Base-by-base conservation (phyloP, 1,140 invertebrate genomes). In the Oedothorax gibbosus region DNA sequence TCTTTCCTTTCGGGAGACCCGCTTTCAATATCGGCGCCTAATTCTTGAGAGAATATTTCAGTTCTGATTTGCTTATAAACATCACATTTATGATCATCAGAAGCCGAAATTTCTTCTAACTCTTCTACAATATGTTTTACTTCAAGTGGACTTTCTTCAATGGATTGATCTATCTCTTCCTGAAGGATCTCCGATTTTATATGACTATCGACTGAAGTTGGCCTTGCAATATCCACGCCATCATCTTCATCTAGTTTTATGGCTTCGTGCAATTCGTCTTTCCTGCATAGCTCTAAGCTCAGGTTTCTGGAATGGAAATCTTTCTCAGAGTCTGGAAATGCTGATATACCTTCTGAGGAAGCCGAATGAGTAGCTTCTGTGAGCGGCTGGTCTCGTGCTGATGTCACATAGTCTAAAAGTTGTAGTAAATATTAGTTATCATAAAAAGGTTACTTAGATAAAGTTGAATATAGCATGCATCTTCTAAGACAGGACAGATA, bases 11-110 rank as follows among this genome's bases (percentile, higher is more conserved):
- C 88, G 86, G 89, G 89, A 62, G 88, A 87, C 14, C 88, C 68
- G 49, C 88, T 86, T 87, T 90, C 89, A 84, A 90, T 90, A 86
- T 89, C 88, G 68, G 90, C 89, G 54, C 89, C 89, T 49, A 90
- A 69, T 87, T 90, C 89, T 81, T 89, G 85, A 75, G 88, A 87
- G 85, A 90, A 89, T 68, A 90, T 90, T 73, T 90, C 88, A 65
- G 88, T 88, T 78, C 89, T 88, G 64, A 90, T 90, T 82, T 90
- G 89, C 51, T 88, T 86, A 71, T 86, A 88, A 54, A 90, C 86
- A 75, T 88, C 86, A 15, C 72, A 86, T 88, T 89, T 87, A 64
- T 87, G 86, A 86, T 89, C 88, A 64, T 87, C 87, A n/a, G 68
- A 60, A 12, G 14, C 62, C 12, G 78, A 75, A 84, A 83, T 78